Base-by-base conservation (phyloP, 2,888 invertebrate species). In the Prosapia bicincta region DNA sequence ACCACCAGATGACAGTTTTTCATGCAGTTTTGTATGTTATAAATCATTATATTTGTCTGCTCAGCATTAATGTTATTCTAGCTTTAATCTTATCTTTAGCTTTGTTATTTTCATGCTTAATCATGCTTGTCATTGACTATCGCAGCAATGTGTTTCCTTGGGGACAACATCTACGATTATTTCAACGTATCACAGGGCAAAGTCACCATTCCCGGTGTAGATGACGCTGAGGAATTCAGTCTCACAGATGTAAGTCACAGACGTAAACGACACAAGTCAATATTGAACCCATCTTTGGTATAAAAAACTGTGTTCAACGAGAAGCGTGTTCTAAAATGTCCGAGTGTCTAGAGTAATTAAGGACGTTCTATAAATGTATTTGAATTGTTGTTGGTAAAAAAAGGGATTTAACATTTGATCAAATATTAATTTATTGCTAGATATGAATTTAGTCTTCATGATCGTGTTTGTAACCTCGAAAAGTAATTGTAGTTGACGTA, bases 161-260 rank as follows among this genome's bases (percentile, higher is more conserved):
- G 89, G 82, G 90, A 93, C 85, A 89, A 93, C 86, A 85, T 93
- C 87, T 87, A 86, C 83, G 91, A 92, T 87, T 82, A 82, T 79
- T 76, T 91, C 89, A 95, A 93, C 90, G 90, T 96, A 85, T 91
- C 96, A 85, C 97, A 98, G 90, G 97, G 97, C 87, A 95, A 95
- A 88, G 92, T 91, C 82, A 93, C 93, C 82, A 96, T 97, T 85
- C 95, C 96, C 83, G 90, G 91, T 86, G 91, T 97, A 84, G 95
- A 97, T 86, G 97, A 97, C 88, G 91, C 89, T 83, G 96, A 96
- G 88, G 97, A 97, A 89, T 92, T 93, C 89, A 82, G 82, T 79
- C 86, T 90, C 84, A 93, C 93, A 83, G 93, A 94, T 88, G 93
- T 94, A 92, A 93, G 93, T n/a, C 25, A 67, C 67, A 26, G 7